Evolutionary conservation across 2,113 vertebrate species (phyloP).

Genomic region (Otus sunia): DNA sequence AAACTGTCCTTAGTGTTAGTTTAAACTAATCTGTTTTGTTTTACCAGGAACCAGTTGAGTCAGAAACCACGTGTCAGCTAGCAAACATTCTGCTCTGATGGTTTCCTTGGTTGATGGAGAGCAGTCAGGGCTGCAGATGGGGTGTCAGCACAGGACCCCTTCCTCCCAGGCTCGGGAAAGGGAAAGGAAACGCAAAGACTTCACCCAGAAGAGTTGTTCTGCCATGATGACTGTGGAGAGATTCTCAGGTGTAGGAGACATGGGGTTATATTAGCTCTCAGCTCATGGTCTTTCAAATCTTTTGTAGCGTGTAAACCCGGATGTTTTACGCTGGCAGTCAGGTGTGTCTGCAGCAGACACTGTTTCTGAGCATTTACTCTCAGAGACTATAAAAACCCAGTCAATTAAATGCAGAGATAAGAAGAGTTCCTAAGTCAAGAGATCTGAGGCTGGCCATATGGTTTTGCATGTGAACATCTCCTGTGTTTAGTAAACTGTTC

Average conservation of each 20-base stretch:
- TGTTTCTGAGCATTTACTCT: background rate
- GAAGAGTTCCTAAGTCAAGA: background rate
- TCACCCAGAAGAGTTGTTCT: background rate
- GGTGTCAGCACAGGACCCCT: background rate
- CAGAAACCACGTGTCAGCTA: background rate
- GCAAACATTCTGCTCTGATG: background rate
- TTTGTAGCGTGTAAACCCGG: background rate
- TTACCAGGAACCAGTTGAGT: background rate
- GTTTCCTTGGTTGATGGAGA: background rate
- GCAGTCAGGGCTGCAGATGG: background rate
- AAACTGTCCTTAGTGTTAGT: background rate
- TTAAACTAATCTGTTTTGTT: background rate
- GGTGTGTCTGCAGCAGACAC: background rate
- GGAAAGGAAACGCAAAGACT: background rate
- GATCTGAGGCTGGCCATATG: background rate
- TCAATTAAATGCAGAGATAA: background rate
- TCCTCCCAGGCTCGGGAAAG: background rate
- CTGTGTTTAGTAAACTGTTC: background rate
- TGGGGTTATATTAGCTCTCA: background rate
- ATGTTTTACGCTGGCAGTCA: background rate
- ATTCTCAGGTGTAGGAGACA: background rate
- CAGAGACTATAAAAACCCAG: background rate
- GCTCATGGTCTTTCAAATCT: background rate
- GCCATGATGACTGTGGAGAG: background rate
- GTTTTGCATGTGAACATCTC: background rate